A percentile compares a stretch with the other conserved stretches of the same genome.
Evolutionary conservation across 1,140 invertebrate genomes (phyloP).

Genomic region (Drosophila orosa): DNA sequence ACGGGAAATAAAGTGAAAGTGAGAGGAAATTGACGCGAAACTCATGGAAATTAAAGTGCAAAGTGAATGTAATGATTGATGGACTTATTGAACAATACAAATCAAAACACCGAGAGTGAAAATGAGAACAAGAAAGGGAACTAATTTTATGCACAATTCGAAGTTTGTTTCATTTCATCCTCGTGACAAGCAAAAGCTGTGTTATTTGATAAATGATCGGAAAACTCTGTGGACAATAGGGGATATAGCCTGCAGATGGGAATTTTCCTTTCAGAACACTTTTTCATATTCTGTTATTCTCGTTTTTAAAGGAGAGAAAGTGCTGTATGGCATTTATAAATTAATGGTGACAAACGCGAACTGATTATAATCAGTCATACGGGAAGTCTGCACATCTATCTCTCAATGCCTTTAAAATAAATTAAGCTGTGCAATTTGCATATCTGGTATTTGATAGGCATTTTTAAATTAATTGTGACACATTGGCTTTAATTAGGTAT

Average conservation of each 20-base stretch:
- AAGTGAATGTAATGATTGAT: conserved; percentile 41
- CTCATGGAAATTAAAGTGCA: conserved; percentile 15
- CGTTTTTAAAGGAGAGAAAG: neutral
- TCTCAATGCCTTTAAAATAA: neutral
- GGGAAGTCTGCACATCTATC: neutral
- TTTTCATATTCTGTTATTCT: neutral
- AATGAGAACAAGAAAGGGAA: neutral
- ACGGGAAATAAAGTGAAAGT: conserved; percentile 8
- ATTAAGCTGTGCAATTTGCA: neutral
- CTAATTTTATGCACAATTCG: conserved; percentile 19
- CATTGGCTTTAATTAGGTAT: neutral
- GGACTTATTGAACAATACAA: conserved; percentile 6
- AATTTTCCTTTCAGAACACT: neutral
- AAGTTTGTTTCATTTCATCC: conserved; percentile 5
- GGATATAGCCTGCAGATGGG: conserved; percentile 5
- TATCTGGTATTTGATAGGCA: neutral
- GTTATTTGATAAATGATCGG: conserved; percentile 62
- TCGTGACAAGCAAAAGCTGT: conserved; percentile 38
- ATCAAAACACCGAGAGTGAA: conserved; percentile 10
- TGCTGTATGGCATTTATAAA: conserved; percentile 1
- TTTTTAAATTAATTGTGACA: neutral
- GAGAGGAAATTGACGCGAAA: conserved; percentile 7
- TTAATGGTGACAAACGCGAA: neutral
- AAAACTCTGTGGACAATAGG: conserved; percentile 11
- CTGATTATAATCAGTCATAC: conserved; percentile 5